phyloP scores from a whole-genome alignment of 2,113 vertebrate genomes.

The Pogona vitticeps region DNA sequence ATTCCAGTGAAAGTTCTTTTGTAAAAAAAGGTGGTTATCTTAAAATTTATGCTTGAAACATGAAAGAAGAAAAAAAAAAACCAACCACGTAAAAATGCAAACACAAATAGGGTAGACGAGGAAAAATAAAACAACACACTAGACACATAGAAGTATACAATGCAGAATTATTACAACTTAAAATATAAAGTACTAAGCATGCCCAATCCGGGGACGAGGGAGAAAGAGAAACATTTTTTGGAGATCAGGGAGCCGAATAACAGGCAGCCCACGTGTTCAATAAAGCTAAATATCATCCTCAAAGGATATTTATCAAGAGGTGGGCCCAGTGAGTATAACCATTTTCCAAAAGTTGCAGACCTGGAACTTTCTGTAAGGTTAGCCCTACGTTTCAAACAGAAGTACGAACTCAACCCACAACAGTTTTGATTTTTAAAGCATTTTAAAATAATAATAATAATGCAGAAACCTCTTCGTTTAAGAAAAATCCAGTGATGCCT shows the following conservation, averaged over 20 bases:
- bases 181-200: conserved; percentile 28
- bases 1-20: conserved; percentile 61
- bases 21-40: conserved; percentile 33
- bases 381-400: neutral
- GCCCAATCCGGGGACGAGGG: neutral
- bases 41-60: conserved; percentile 18
- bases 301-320: neutral
- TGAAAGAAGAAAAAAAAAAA: conserved; percentile 1
- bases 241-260: neutral
- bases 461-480: neutral
- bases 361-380: neutral
- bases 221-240: neutral
- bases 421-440: too few species aligned
- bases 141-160: conserved; percentile 35
- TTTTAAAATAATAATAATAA: neutral
- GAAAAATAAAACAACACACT: conserved; percentile 34
- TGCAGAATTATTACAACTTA: conserved; percentile 28
- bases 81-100: neutral
- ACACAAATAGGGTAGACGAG: conserved; percentile 2
- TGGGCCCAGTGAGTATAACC: neutral
- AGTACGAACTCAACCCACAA: neutral
- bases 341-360: neutral
- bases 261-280: neutral
- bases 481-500: neutral
- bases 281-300: neutral